Evolutionary conservation across 2,113 vertebrate species (phyloP).

Genomic region (Crotalus helleri): DNA sequence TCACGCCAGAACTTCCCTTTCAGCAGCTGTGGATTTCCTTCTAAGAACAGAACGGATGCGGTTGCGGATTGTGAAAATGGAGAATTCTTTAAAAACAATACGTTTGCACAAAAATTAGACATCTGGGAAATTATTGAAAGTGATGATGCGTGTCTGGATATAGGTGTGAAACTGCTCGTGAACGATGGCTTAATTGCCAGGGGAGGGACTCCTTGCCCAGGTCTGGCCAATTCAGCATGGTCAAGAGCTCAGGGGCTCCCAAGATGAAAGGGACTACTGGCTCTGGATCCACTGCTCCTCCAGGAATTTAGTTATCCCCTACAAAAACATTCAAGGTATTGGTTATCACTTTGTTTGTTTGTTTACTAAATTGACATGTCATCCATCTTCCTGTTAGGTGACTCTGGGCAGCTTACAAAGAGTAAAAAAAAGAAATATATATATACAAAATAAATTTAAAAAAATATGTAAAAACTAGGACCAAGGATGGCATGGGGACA

Average conservation of each 20-base stretch:
- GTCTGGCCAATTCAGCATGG: neutral
- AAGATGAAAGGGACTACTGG: no score
- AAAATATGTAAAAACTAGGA: no score
- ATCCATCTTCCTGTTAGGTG: no score
- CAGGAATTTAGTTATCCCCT: no score
- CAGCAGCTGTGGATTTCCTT: neutral
- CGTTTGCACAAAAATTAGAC: neutral
- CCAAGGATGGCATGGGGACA: no score
- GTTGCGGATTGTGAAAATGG: neutral
- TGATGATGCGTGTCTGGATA: neutral
- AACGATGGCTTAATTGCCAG: neutral
- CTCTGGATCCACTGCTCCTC: no score
- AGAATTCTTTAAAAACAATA: neutral
- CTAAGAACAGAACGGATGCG: neutral
- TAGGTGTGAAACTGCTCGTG: neutral
- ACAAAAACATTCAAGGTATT: no score
- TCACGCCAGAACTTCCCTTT: neutral
- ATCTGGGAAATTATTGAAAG: neutral
- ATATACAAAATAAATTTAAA: no score
- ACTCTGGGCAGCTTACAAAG: no score
- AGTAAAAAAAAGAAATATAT: no score
- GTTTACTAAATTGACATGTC: no score
- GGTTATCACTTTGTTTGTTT: no score
- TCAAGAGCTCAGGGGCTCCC: neutral
- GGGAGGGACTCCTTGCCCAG: neutral